phyloP scores from a whole-genome alignment of 2,888 invertebrate species.

The Pammene fasciana region DNA sequence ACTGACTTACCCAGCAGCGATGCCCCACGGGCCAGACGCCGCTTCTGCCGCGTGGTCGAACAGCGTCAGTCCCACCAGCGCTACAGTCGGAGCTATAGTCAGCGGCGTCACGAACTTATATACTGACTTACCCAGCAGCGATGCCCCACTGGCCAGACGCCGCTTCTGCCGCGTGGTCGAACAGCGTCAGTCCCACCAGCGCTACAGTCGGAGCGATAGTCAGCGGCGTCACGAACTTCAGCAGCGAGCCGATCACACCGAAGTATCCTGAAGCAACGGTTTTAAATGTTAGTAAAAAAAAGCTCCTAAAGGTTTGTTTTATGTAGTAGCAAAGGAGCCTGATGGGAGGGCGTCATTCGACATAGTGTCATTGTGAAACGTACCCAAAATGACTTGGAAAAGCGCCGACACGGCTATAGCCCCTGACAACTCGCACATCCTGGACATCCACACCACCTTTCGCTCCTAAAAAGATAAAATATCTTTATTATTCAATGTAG shows the following conservation, averaged over 20 bases:
- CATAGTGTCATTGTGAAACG: constrained; percentile 41
- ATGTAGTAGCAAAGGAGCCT: no score
- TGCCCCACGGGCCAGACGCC: constrained; percentile 93
- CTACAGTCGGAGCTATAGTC: constrained; percentile 92
- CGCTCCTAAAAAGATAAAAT: constrained; percentile 50
- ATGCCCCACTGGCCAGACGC: constrained; percentile 94
- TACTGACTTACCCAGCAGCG: constrained; percentile 86
- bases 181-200: constrained; percentile 91
- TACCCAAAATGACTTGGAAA: constrained; percentile 89
- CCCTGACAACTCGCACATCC: constrained; percentile 92
- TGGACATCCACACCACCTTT: constrained; percentile 86
- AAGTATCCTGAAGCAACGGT: constrained; percentile 71
- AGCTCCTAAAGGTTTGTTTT: no score
- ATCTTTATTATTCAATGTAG: no score
- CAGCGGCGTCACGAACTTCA: constrained; percentile 91
- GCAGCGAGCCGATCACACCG: constrained; percentile 89
- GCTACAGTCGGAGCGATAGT: constrained; percentile 93
- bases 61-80: constrained; percentile 91
- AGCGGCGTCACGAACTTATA: constrained; percentile 86
- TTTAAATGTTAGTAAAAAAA: no score
- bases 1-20: constrained; percentile 87
- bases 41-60: constrained; percentile 91
- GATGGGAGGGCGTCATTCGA: no score
- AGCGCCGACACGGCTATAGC: constrained; percentile 91
- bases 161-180: constrained; percentile 91